phyloP scores from a whole-genome alignment of 2,113 vertebrate species.

The Alligator sinensis region DNA sequence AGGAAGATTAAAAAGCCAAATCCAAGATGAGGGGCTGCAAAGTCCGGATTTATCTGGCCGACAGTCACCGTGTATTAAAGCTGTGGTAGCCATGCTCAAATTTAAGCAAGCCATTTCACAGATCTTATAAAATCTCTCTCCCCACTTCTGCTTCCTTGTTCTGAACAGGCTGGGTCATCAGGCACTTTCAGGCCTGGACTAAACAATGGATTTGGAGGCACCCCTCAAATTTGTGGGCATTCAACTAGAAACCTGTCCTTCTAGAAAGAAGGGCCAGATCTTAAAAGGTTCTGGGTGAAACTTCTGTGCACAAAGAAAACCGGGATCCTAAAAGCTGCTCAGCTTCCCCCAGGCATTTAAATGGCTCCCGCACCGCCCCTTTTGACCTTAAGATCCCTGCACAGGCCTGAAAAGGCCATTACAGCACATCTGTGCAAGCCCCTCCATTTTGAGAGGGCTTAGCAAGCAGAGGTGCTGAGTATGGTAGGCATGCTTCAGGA shows the following conservation, averaged over 20 bases:
- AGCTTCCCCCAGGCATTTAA: too few relatives aligned
- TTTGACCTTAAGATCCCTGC: too few relatives aligned
- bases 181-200: not conserved
- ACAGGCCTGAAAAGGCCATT: too few relatives aligned
- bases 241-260: not conserved
- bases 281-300: too few relatives aligned
- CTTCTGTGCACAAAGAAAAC: too few relatives aligned
- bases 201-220: not conserved
- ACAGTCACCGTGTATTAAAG: not conserved
- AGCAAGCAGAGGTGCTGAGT: too few relatives aligned
- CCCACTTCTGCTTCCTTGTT: not conserved
- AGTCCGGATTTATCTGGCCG: not conserved
- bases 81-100: fast-evolving
- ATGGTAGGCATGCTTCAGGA: too few relatives aligned
- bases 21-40: not conserved
- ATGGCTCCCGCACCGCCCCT: too few relatives aligned
- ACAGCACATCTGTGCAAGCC: too few relatives aligned
- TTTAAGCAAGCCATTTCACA: not conserved
- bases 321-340: too few relatives aligned
- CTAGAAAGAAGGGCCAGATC: too few relatives aligned
- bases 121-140: not conserved
- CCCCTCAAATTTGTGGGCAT: not conserved
- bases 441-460: too few relatives aligned
- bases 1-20: not conserved
- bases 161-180: not conserved